Percentiles rank a stretch among this genome's conserved stretches.
Evolutionary conservation across 1,140 invertebrate species (phyloP).

Genomic region (Bradysia coprophila): DNA sequence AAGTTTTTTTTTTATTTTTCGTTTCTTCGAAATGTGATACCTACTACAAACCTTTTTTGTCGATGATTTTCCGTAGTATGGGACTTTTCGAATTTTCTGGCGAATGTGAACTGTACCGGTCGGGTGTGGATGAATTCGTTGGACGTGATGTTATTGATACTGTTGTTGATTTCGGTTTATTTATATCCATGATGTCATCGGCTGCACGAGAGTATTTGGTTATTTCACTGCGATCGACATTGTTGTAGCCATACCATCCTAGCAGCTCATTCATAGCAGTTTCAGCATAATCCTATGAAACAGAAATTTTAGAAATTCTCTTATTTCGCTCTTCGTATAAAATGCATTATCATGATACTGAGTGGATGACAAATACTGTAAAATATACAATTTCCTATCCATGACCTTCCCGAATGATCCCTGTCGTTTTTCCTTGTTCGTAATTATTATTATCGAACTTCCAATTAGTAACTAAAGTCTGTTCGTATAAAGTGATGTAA

Average conservation of each 20-base stretch:
- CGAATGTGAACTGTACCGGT: conserved; percentile 21
- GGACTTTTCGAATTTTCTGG: conserved; percentile 23
- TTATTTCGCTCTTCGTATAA: neutral
- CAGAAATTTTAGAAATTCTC: conserved; percentile 2
- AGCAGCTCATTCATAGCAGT: conserved; percentile 79
- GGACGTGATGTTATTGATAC: conserved; percentile 6
- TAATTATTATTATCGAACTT: no score
- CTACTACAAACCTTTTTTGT: conserved; percentile 19
- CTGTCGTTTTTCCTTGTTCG: no score
- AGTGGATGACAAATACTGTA: no score
- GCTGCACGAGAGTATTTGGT: neutral
- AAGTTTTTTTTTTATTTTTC: no score
- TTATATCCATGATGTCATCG: neutral
- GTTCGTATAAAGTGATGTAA: no score
- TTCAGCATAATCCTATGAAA: conserved; percentile 65
- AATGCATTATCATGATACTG: no score
- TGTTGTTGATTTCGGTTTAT: no score
- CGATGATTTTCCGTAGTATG: conserved; percentile 14
- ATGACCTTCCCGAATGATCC: no score
- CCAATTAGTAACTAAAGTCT: no score
- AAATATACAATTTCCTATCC: no score
- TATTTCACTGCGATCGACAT: conserved; percentile 19
- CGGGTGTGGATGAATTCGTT: conserved; percentile 17
- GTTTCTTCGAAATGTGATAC: neutral
- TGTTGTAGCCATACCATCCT: conserved; percentile 76